Conservation (phyloP, 2,797 vertebrate species). For the Sitta carolinensis region DNA sequence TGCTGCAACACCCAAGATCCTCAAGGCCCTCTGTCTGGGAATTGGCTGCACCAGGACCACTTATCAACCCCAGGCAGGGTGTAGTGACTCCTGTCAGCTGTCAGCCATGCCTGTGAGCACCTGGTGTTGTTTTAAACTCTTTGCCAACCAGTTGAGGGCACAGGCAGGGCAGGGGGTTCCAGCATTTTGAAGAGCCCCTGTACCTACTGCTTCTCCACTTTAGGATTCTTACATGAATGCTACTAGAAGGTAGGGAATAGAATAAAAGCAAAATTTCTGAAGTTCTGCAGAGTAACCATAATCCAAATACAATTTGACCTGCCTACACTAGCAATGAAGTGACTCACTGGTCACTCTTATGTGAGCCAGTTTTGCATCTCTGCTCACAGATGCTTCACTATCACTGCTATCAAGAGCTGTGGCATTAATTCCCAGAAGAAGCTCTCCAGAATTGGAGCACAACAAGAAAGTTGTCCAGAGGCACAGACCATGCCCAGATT, state of each 20-base stretch:
- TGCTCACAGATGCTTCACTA: not conserved
- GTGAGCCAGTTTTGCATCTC: not conserved
- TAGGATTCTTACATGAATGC: not conserved
- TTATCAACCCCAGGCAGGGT: not conserved
- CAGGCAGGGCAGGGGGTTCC: not conserved
- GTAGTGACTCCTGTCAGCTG: not conserved
- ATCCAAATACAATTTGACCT: not conserved
- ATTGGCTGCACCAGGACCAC: not conserved
- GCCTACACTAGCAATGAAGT: not conserved
- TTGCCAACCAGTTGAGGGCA: not conserved
- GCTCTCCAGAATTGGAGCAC: not conserved
- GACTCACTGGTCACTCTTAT: not conserved
- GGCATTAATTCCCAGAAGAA: not conserved
- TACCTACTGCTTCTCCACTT: not conserved
- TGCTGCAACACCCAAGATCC: not conserved
- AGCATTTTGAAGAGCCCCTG: not conserved
- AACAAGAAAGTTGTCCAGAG: not conserved
- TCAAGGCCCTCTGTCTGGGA: accelerated
- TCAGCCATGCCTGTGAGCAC: not conserved
- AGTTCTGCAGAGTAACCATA: not conserved
- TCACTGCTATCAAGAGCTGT: not conserved
- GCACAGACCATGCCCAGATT: not conserved
- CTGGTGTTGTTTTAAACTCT: not conserved
- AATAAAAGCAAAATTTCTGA: not conserved
- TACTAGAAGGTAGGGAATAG: not conserved